These are phyloP conservation scores for human DNA, from an alignment of 2,113 vertebrate species.

Conservation along the genomic window DNA sequence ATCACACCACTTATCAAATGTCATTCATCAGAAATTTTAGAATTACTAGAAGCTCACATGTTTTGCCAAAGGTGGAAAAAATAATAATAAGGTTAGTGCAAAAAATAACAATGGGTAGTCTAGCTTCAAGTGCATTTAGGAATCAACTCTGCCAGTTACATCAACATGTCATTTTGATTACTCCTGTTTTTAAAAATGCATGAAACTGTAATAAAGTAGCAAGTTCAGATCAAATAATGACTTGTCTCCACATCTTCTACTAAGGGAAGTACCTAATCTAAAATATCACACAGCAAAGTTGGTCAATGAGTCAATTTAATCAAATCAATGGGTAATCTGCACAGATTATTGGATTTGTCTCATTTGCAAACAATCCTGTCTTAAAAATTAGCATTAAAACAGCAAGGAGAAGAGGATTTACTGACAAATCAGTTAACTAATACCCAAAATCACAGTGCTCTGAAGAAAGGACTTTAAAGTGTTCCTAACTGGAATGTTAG, in stretches of 20 bases:
- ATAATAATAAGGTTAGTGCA: background rate
- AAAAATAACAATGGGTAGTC: background rate
- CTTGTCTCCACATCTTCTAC: background rate
- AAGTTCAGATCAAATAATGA: slow-evolving; percentile 28
- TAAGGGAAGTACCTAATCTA: background rate
- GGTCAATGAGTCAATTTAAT: background rate
- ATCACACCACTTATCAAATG: slow-evolving; percentile 41
- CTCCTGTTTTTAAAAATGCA: slow-evolving; percentile 24
- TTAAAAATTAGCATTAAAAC: slow-evolving; percentile 8
- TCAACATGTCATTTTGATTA: slow-evolving; percentile 4
- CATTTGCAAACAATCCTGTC: slow-evolving; percentile 17
- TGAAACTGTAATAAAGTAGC: slow-evolving; percentile 10
- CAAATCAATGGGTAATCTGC: background rate
- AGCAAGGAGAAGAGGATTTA: background rate
- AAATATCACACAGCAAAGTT: background rate
- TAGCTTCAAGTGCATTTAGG: background rate
- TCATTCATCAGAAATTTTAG: slow-evolving; percentile 66
- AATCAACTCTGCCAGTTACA: background rate
- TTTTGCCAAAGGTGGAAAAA: background rate
- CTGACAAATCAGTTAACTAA: background rate
- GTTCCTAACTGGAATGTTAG: background rate
- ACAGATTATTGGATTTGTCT: background rate
- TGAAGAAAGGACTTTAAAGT: background rate
- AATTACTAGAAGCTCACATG: slow-evolving; percentile 10
- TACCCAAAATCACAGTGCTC: background rate